phyloP scores from a whole-genome alignment of 2,888 invertebrate species.

The Harmothoe impar region DNA sequence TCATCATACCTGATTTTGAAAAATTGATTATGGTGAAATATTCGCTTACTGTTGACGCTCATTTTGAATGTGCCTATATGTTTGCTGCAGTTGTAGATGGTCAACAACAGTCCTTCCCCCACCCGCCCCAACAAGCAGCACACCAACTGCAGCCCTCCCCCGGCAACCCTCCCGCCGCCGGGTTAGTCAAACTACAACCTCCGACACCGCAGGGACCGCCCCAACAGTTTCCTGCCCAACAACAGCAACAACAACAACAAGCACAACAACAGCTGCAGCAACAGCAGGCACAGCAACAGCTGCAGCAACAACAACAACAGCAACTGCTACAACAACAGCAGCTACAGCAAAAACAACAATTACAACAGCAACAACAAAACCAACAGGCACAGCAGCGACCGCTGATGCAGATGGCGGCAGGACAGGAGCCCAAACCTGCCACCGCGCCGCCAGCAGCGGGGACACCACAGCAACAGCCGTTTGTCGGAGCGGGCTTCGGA shows the following conservation, averaged over 20 bases:
- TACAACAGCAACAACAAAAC: conserved; percentile 64
- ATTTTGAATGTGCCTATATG: too few relatives aligned
- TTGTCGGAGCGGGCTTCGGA: conserved; percentile 41
- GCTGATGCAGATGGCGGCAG: conserved; percentile 8
- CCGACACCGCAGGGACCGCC: conserved; percentile 58
- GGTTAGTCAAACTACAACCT: conserved; percentile 54
- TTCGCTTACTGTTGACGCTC: too few relatives aligned
- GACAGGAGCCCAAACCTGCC: conserved; percentile 1
- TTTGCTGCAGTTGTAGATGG: neutral
- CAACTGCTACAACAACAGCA: conserved; percentile 65
- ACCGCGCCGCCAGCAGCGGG: neutral
- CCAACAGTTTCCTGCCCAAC: conserved; percentile 40
- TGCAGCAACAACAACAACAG: conserved; percentile 53
- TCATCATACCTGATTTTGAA: too few relatives aligned
- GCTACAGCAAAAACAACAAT: conserved; percentile 63
- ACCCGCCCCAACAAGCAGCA: neutral
- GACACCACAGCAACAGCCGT: conserved; percentile 25
- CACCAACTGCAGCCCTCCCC: conserved; percentile 34
- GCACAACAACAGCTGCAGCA: conserved; percentile 62
- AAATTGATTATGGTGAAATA: too few relatives aligned
- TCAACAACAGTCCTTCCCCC: conserved; percentile 50
- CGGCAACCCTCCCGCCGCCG: neutral
- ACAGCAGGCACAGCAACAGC: conserved; percentile 58
- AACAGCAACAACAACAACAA: conserved; percentile 63
- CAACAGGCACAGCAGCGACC: conserved; percentile 53